Conservation (phyloP, 2,113 vertebrate genomes). For the Tupaia tana region DNA sequence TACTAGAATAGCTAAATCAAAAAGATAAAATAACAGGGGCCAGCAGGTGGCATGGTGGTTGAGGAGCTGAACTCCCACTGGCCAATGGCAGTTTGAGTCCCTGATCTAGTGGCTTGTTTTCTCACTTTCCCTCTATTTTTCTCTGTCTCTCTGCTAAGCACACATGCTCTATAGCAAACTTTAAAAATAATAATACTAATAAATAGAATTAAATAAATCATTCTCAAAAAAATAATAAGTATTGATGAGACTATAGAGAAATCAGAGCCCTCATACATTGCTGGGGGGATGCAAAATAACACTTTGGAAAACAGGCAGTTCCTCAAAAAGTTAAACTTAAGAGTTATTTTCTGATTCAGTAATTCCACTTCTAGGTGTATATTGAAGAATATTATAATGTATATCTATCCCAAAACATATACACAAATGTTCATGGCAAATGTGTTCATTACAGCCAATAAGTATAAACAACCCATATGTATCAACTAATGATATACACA, state of each 20-base stretch:
- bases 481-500: neutral
- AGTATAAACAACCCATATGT: neutral
- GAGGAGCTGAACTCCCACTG: too few species aligned
- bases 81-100: too few species aligned
- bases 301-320: too few species aligned
- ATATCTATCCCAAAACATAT: neutral
- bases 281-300: neutral
- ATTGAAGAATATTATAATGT: neutral
- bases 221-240: neutral
- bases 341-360: too few species aligned
- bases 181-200: too few species aligned
- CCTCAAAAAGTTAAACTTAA: too few species aligned
- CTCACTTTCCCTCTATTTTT: too few species aligned
- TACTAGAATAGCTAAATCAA: neutral
- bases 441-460: neutral
- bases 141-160: too few species aligned
- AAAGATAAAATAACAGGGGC: neutral
- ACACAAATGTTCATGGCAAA: neutral
- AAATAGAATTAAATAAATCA: neutral
- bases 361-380: neutral
- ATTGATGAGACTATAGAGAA: neutral
- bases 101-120: too few species aligned
- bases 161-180: too few species aligned
- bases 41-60: too few species aligned
- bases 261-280: neutral